Conservation (phyloP, 2,113 vertebrate genomes). For the Microcebus tavaratra region DNA sequence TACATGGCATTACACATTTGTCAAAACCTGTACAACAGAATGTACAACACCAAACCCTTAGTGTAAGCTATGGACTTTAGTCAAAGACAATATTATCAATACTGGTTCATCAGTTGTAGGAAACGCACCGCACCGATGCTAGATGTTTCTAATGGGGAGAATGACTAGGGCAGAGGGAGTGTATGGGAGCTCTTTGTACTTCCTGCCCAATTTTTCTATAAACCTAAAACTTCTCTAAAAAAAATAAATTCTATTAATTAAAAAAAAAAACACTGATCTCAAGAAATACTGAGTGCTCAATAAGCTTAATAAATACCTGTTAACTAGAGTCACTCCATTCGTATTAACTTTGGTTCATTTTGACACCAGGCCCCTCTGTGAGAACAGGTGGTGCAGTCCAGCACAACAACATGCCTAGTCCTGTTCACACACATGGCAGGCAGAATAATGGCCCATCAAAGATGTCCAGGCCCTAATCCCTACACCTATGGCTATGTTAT, state of each 20-base stretch:
- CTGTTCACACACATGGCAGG: not conserved
- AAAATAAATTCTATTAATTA: not conserved
- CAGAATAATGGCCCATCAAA: not conserved
- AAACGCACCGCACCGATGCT: not conserved
- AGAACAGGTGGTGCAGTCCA: not conserved
- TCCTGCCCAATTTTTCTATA: not conserved
- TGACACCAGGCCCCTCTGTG: not conserved
- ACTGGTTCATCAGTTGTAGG: not conserved
- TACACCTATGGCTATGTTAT: not conserved
- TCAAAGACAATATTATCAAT: not conserved
- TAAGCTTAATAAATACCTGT: not conserved
- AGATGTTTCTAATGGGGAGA: not conserved
- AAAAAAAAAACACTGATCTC: not conserved
- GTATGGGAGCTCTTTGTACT: not conserved
- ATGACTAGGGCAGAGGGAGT: not conserved
- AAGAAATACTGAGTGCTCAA: not conserved
- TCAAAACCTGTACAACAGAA: not conserved
- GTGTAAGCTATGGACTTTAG: not conserved
- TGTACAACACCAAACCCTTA: not conserved
- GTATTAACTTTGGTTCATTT: not conserved
- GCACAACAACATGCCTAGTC: not conserved
- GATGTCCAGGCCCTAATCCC: not conserved
- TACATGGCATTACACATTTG: not conserved
- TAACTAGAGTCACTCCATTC: not conserved
- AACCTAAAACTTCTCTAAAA: not conserved